phyloP scores from a whole-genome alignment of 2,113 vertebrate genomes.

The Charina bottae region DNA sequence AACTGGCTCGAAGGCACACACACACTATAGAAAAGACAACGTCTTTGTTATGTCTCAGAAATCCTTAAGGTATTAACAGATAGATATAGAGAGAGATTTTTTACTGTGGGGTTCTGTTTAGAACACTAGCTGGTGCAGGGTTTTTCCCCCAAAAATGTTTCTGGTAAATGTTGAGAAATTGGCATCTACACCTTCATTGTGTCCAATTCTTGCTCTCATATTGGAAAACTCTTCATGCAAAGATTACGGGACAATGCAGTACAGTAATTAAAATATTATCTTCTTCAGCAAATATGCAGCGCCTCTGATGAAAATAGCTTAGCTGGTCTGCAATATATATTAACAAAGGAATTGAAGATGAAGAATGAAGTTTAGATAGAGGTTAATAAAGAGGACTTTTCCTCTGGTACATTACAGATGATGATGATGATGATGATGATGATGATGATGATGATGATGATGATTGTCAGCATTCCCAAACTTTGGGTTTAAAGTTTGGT shows the following conservation, averaged over 20 bases:
- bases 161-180: not conserved
- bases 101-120: not conserved
- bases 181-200: not conserved
- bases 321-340: not conserved
- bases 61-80: not conserved
- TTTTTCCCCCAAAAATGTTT: not conserved
- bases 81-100: not conserved
- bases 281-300: not conserved
- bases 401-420: not conserved
- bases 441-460: not conserved
- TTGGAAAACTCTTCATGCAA: not conserved
- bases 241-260: not conserved
- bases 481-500: not conserved
- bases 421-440: no score
- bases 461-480: not conserved
- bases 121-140: not conserved
- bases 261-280: not conserved
- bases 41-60: not conserved
- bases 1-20: not conserved
- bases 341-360: not conserved
- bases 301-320: not conserved
- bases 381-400: not conserved
- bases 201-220: not conserved
- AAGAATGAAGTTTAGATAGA: not conserved
- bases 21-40: not conserved